These are phyloP conservation scores for Kryptolebias marmoratus DNA, from an alignment of 2,113 vertebrate genomes.

Conservation along the genomic window DNA sequence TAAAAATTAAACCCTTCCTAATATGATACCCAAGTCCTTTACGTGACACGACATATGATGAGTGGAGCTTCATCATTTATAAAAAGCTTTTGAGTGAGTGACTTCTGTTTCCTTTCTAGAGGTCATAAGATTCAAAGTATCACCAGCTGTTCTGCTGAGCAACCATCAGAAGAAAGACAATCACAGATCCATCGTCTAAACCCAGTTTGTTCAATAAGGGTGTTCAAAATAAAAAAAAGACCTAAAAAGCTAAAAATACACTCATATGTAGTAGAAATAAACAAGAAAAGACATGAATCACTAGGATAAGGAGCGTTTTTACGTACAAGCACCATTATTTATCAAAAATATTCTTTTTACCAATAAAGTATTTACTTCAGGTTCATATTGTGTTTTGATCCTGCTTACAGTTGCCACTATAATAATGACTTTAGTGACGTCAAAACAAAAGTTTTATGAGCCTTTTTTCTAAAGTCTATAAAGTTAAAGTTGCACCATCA, in stretches of 20 bases:
- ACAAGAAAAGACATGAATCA: background rate
- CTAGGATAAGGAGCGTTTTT: background rate
- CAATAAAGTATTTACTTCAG: constrained; percentile 8
- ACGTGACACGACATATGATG: constrained; percentile 62
- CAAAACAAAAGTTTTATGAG: background rate
- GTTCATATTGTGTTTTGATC: background rate
- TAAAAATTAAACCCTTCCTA: constrained; percentile 42
- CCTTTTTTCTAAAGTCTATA: background rate
- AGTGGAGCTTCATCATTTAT: constrained; percentile 58
- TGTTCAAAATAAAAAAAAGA: constrained; percentile 36
- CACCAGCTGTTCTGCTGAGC: constrained; percentile 69
- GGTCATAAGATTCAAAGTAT: constrained; percentile 72
- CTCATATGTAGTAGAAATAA: background rate
- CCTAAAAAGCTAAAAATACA: constrained; percentile 9
- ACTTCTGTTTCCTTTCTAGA: constrained; percentile 69
- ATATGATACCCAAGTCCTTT: constrained; percentile 45
- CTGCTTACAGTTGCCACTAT: constrained; percentile 8
- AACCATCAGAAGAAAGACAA: constrained; percentile 63
- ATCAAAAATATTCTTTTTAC: constrained; percentile 10
- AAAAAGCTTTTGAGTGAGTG: constrained; percentile 63
- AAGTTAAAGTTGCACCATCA: background rate
- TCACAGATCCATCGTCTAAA: constrained; percentile 64
- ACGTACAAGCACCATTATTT: background rate
- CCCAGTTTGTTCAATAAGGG: constrained; percentile 41
- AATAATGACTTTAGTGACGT: background rate